Evolutionary conservation across 2,888 invertebrate genomes (phyloP), one percentile per base, ranked within the genome.

Genomic region (Agrypnus murinus): DNA sequence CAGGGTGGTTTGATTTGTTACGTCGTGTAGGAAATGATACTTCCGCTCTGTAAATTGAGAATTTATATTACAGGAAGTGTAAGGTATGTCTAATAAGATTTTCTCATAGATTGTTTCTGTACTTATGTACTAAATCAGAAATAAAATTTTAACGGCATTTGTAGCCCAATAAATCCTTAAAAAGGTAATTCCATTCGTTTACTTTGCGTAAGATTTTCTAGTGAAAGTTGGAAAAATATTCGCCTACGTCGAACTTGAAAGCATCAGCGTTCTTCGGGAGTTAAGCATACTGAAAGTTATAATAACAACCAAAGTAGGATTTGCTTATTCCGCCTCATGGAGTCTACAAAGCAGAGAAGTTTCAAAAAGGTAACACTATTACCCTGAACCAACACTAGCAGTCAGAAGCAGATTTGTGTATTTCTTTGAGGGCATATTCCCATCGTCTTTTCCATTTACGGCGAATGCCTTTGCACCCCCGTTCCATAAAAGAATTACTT

Each of bases 271-370:
- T 60, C 43, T 66, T 66, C 59, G 48, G 19, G 66, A 72, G 62
- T 68, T 71, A 63, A 64, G 62, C 59, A 71, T 67, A 65, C 59
- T 66, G 65, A 74, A 74, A 73, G 74, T 74, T 74, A 60, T 67
- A 74, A 73, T 74, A 74, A 74, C 70, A 74, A 71, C 73, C 60
- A 62, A 71, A 73, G 74, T 68, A 70, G 70, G 73, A 74, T 74
- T 74, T 74, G 67, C 73, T 72, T 74, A 75, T 74, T 74, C 71
- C 73, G 69, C 74, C 65, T 71, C 74, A 71, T 71, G 68, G 45
- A 68, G 55, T 62, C 59, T 46, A 68, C 62, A 63, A 68, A 68
- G 62, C 59, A 55, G 55, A 55, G 63, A 68, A 68, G 68, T 68
- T 63, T 68, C 62, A 46, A 63, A 68, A 63, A 68, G 59, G 68